Evolutionary conservation across 2,888 invertebrate genomes (phyloP), one percentile per base, ranked within the genome.

Genomic region (Leuctra nigra): DNA sequence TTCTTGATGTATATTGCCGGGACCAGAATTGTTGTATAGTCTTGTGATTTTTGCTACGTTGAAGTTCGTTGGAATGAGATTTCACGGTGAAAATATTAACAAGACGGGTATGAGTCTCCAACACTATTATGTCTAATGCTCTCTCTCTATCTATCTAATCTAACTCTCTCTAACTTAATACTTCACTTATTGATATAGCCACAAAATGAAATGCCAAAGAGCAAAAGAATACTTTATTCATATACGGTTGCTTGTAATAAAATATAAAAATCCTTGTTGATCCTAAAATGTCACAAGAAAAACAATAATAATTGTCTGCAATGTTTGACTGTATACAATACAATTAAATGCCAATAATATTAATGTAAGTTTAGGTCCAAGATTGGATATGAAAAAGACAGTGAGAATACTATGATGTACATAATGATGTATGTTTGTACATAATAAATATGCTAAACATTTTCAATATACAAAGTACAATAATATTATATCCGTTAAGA

Each of bases 341-440:
- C 6, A 41, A 53, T 55, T 62, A 44, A 57, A 57, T 54, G 55
- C 59, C 57, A 53, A 55, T 61, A 54, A 59, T 29, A 57, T 55
- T 61, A 54, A 58, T 62, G 61, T 57, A 57, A 61, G 60, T 62
- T 61, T 59, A 55, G 48, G 47, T 54, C 54, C 57, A 50, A 35
- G 35, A 29, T 33, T 55, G 48, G 46, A 22, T 47, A 46, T 55
- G 44, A 36, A 39, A 35, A 48, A 55, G 29, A 48, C 48, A 36
- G 56, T 61, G 62, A 62, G 58, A 63, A 62, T 61, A 62, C 59
- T 60, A 62, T 69, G 66, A 67, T 73, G 71, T 73, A 73, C 69
- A 73, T 72, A 73, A 69, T 74, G 72, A 69, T 74, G 73, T 74
- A 75, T 74, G 74, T 74, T 74, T 75, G 73, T 75, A 74, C 70